A percentile compares a stretch with the other conserved stretches of the same genome.
Conservation (phyloP, 1,140 invertebrate genomes). For the Nasonia vitripennis region DNA sequence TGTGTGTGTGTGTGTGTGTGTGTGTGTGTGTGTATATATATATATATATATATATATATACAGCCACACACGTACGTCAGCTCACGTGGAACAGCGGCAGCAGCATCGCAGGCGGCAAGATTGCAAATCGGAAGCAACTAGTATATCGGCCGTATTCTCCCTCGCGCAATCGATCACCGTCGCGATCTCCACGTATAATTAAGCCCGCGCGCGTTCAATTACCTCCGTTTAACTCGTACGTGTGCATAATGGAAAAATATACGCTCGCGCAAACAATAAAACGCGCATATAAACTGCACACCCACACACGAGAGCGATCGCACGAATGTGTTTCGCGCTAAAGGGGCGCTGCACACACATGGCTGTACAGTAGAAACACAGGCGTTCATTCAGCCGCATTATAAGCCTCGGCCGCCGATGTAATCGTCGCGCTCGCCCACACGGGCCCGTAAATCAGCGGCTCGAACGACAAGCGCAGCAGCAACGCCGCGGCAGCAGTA, state of each 20-base stretch:
- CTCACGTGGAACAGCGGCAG: no score
- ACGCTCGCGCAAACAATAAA: neutral
- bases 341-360: neutral
- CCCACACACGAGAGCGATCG: neutral
- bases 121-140: constrained; percentile 10
- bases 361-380: neutral
- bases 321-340: neutral
- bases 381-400: constrained; percentile 42
- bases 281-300: neutral
- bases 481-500: no score
- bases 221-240: neutral
- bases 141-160: neutral
- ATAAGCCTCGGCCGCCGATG: constrained; percentile 54
- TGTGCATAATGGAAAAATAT: no score
- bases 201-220: constrained; percentile 17
- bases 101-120: neutral
- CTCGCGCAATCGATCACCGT: neutral
- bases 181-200: neutral
- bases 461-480: constrained; percentile 32
- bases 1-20: no score
- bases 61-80: neutral
- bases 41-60: no score
- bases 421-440: constrained; percentile 57
- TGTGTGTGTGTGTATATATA: no score
- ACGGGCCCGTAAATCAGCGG: constrained; percentile 55